Percentiles rank a stretch among this genome's conserved stretches.
Evolutionary conservation across 1,140 invertebrate genomes (phyloP).

Genomic region (Bacillus rossius): DNA sequence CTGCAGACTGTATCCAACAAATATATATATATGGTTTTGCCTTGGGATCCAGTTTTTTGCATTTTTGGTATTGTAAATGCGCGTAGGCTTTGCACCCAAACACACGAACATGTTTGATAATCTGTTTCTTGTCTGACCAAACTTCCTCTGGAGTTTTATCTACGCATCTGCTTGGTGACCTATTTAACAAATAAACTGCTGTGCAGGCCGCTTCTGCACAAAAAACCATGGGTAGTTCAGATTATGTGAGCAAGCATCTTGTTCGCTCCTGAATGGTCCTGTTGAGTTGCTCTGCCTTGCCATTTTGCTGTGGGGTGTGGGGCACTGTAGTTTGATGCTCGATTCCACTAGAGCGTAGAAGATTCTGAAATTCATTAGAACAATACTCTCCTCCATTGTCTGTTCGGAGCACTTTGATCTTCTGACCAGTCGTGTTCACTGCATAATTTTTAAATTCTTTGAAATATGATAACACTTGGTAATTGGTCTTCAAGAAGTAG

Average conservation of each 20-base stretch:
- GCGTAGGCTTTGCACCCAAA: constrained; percentile 22
- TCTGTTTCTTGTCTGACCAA: constrained; percentile 13
- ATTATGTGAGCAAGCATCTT: constrained; percentile 35
- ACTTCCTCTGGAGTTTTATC: not conserved
- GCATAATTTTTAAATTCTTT: constrained; percentile 10
- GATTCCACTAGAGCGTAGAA: constrained; percentile 24
- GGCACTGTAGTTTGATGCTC: constrained; percentile 26
- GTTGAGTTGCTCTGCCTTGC: constrained; percentile 39
- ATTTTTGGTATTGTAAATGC: constrained; percentile 3
- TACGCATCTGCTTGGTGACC: constrained; percentile 16
- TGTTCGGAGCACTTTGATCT: constrained; percentile 16
- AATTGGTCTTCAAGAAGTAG: not conserved
- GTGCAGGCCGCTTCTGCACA: constrained; percentile 41
- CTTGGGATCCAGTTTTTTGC: constrained; percentile 21
- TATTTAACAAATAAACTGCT: constrained; percentile 42
- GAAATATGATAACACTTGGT: constrained; percentile 1
- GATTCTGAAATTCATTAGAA: not conserved
- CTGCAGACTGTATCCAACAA: constrained; percentile 19
- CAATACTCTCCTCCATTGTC: constrained; percentile 19
- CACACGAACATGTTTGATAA: constrained; percentile 13
- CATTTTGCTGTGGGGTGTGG: constrained; percentile 39
- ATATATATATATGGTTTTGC: constrained; percentile 6
- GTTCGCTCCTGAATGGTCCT: constrained; percentile 38
- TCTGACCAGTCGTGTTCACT: constrained; percentile 7
- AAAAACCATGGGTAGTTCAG: constrained; percentile 28